phyloP scores from a whole-genome alignment of 2,797 vertebrate species.

The Ispidina lecontei region DNA sequence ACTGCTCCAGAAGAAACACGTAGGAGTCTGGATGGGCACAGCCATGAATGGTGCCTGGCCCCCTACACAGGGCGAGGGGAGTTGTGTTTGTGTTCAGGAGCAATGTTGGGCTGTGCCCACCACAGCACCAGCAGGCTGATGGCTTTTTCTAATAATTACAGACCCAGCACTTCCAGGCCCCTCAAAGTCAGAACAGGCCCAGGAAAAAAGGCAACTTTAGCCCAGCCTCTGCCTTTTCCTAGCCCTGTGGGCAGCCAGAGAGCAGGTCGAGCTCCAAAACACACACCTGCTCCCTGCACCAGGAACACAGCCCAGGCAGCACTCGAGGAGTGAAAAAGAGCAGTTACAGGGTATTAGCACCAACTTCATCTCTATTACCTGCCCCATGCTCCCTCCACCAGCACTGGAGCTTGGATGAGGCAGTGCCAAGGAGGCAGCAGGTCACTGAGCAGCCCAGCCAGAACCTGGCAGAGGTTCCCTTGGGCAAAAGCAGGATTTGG shows the following conservation, averaged over 20 bases:
- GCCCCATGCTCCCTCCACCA: fast-evolving
- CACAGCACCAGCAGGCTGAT: fast-evolving
- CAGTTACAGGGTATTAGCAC: fast-evolving
- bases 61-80: neutral
- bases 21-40: neutral
- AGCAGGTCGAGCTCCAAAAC: fast-evolving
- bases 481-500: too few relatives aligned
- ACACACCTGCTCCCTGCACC: fast-evolving
- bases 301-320: fast-evolving
- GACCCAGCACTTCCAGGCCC: fast-evolving
- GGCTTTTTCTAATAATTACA: fast-evolving
- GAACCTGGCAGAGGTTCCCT: neutral
- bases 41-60: neutral
- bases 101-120: neutral
- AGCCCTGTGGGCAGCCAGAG: fast-evolving
- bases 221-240: neutral
- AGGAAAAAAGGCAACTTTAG: neutral
- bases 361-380: neutral
- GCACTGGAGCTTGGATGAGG: fast-evolving
- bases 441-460: neutral
- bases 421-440: fast-evolving
- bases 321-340: fast-evolving
- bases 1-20: neutral
- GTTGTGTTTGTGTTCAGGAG: neutral
- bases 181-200: fast-evolving